These are phyloP conservation scores for Belgica antarctica DNA, from an alignment of 2,888 invertebrate genomes.

Conservation along the genomic window DNA sequence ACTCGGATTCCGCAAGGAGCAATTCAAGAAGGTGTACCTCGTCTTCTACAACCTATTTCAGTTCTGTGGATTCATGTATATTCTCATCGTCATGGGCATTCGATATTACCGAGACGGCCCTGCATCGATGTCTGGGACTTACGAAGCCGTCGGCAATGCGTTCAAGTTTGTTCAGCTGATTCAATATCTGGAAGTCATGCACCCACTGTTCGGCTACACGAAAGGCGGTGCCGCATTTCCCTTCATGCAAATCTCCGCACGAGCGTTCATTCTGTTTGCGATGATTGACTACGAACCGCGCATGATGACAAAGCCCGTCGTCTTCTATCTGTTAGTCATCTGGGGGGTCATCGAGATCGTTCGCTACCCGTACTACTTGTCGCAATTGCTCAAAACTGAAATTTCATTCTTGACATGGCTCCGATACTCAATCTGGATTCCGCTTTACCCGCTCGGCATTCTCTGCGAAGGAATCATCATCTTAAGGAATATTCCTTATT, in stretches of 20 bases:
- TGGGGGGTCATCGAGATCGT: slow-evolving; percentile 83
- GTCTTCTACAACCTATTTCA: slow-evolving; percentile 86
- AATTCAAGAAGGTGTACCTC: slow-evolving; percentile 78
- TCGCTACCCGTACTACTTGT: slow-evolving; percentile 89
- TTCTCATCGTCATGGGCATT: slow-evolving; percentile 70
- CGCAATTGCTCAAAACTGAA: slow-evolving; percentile 72
- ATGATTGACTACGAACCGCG: slow-evolving; percentile 82
- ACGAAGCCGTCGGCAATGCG: slow-evolving; percentile 70
- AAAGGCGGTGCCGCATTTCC: slow-evolving; percentile 72
- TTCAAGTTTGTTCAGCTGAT: slow-evolving; percentile 79
- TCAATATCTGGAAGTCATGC: slow-evolving; percentile 83
- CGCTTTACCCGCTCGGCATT: slow-evolving; percentile 87
- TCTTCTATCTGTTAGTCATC: slow-evolving; percentile 81
- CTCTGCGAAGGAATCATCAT: slow-evolving; percentile 81
- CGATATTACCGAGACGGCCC: slow-evolving; percentile 72
- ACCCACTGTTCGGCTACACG: slow-evolving; percentile 85
- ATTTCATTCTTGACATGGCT: slow-evolving; percentile 82
- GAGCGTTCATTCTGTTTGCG: slow-evolving; percentile 74
- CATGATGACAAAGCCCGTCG: slow-evolving; percentile 82
- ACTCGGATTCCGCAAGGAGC: slow-evolving; percentile 74
- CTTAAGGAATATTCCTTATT: slow-evolving; percentile 81
- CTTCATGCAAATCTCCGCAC: slow-evolving; percentile 74
- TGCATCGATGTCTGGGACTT: slow-evolving; percentile 68
- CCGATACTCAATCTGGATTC: slow-evolving; percentile 90
- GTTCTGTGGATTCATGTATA: slow-evolving; percentile 79